Conservation (phyloP, 2,113 vertebrate genomes). For the Oriolus oriolus region DNA sequence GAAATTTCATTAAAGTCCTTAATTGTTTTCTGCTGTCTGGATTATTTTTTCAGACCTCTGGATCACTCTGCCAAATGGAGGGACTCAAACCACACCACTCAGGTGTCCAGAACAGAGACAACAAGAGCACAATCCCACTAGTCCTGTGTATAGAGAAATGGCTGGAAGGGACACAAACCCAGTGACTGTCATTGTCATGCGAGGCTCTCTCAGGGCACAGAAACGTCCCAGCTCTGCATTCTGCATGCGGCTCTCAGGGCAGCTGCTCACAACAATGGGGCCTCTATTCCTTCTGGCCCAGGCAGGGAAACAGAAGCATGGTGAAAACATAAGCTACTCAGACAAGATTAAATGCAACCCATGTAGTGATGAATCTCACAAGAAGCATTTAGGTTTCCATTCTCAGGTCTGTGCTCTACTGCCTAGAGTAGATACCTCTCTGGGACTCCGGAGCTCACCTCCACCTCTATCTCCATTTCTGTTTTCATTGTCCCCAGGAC, state of each 20-base stretch:
- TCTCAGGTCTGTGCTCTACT: background rate
- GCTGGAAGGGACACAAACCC: background rate
- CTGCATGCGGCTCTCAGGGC: background rate
- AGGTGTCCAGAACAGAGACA: background rate
- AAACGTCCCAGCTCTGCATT: background rate
- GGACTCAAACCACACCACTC: background rate
- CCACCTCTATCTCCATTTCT: background rate
- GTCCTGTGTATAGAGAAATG: background rate
- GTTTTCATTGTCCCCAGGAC: background rate
- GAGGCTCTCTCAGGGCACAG: background rate
- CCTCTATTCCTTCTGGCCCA: background rate
- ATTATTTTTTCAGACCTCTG: background rate
- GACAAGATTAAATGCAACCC: background rate
- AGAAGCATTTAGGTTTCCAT: background rate
- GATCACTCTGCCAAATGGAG: background rate
- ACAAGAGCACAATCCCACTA: background rate
- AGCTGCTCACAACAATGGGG: background rate
- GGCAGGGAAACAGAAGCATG: constrained; percentile 7
- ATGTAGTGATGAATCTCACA: background rate
- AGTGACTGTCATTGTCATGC: background rate
- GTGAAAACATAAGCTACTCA: constrained; percentile 17
- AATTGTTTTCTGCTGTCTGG: background rate
- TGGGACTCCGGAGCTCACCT: background rate
- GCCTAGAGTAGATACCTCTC: background rate
- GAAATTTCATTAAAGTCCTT: background rate